A percentile compares a stretch with the other conserved stretches of the same genome.
Conservation (phyloP, 2,113 vertebrate species). For the Pardalotus punctatus region DNA sequence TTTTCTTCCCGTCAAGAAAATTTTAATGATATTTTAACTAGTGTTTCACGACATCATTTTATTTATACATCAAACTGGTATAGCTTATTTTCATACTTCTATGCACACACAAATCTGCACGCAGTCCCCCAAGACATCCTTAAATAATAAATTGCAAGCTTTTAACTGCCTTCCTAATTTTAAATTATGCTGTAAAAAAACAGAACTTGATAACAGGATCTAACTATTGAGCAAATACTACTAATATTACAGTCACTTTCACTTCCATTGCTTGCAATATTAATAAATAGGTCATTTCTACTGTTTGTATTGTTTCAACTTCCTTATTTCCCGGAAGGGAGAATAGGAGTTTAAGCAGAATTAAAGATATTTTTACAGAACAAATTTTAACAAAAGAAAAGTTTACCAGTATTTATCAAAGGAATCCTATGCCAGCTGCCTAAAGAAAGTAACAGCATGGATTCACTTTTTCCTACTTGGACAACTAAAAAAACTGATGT, state of each 20-base stretch:
- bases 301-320: neutral
- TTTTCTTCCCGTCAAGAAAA: neutral
- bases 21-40: neutral
- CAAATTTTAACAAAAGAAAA: neutral
- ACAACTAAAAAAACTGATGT: neutral
- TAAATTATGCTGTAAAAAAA: neutral
- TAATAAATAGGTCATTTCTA: neutral
- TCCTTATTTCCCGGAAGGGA: neutral
- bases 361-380: neutral
- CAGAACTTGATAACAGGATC: neutral
- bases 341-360: neutral
- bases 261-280: neutral
- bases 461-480: neutral
- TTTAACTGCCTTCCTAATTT: neutral
- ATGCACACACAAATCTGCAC: neutral
- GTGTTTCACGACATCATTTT: neutral
- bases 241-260: neutral
- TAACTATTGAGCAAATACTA: neutral
- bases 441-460: neutral
- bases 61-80: neutral
- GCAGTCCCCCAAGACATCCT: neutral
- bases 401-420: neutral
- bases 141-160: constrained; percentile 6
- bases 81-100: neutral
- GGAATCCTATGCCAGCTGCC: neutral